Percentiles rank a stretch among this genome's conserved stretches.
Conservation (phyloP, 2,113 vertebrate genomes). For the Cynocephalus volans region DNA sequence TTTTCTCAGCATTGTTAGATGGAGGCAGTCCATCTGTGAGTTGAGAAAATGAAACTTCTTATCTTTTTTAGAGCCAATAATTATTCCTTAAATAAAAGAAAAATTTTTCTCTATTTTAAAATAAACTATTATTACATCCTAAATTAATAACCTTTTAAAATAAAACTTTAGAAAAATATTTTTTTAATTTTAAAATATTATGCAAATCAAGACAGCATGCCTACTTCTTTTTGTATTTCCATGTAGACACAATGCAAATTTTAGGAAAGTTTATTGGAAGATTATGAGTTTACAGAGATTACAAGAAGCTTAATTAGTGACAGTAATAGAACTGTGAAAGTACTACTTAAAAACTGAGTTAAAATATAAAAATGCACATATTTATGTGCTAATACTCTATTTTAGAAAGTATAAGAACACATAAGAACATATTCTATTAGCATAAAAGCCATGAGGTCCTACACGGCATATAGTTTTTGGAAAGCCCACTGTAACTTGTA, state of each 20-base stretch:
- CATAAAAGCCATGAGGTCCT: not conserved
- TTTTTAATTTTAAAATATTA: not conserved
- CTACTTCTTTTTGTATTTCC: not conserved
- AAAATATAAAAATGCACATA: not conserved
- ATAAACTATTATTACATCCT: not conserved
- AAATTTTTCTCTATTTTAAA: conserved; percentile 28
- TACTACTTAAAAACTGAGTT: not conserved
- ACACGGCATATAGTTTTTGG: not conserved
- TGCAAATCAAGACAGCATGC: not conserved
- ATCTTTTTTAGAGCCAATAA: not conserved
- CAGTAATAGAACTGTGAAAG: not conserved
- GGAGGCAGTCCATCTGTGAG: not conserved
- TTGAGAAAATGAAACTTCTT: conserved; percentile 18
- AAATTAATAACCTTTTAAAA: conserved; percentile 9
- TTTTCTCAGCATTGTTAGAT: not conserved
- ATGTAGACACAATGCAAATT: not conserved
- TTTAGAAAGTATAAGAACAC: not conserved
- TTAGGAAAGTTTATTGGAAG: not conserved
- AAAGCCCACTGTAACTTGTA: not conserved
- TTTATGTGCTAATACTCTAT: not conserved
- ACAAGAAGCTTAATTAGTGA: not conserved
- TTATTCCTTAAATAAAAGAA: not conserved
- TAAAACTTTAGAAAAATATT: not conserved
- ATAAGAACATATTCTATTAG: not conserved
- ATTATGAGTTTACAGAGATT: conserved; percentile 19